Evolutionary conservation across 1,140 invertebrate genomes (phyloP).

Genomic region (Camponotus pennsylvanicus): DNA sequence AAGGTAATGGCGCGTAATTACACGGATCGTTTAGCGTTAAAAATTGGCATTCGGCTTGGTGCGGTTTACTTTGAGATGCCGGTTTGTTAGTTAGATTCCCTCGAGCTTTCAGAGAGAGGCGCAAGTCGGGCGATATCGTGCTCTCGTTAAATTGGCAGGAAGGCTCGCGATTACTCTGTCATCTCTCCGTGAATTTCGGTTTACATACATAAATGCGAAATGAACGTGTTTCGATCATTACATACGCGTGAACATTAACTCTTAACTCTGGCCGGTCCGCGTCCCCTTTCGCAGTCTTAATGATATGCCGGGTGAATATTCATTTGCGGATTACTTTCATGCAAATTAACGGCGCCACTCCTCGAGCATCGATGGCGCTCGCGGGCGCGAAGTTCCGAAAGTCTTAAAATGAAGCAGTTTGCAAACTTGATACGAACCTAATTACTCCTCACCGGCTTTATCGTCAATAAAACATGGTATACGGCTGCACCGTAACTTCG

Average conservation of each 20-base stretch:
- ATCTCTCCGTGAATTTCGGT: constrained; percentile 13
- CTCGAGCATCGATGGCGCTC: constrained; percentile 48
- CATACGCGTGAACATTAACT: constrained; percentile 57
- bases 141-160: constrained; percentile 39
- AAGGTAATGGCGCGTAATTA: constrained; percentile 52
- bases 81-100: neutral
- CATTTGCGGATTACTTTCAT: constrained; percentile 63
- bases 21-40: constrained; percentile 40
- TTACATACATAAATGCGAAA: constrained; percentile 59
- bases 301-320: constrained; percentile 61
- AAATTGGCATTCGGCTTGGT: neutral
- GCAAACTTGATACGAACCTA: constrained; percentile 59
- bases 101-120: too few species aligned
- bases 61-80: neutral
- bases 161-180: constrained; percentile 28
- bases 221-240: constrained; percentile 62
- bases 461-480: constrained; percentile 54
- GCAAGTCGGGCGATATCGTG: neutral
- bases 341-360: constrained; percentile 60
- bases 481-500: constrained; percentile 41
- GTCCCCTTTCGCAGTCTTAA: constrained; percentile 43
- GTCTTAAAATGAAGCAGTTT: constrained; percentile 62
- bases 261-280: constrained; percentile 40
- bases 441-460: constrained; percentile 46
- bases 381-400: constrained; percentile 45